phyloP scores from a whole-genome alignment of 2,113 vertebrate species.

The Castor canadensis region DNA sequence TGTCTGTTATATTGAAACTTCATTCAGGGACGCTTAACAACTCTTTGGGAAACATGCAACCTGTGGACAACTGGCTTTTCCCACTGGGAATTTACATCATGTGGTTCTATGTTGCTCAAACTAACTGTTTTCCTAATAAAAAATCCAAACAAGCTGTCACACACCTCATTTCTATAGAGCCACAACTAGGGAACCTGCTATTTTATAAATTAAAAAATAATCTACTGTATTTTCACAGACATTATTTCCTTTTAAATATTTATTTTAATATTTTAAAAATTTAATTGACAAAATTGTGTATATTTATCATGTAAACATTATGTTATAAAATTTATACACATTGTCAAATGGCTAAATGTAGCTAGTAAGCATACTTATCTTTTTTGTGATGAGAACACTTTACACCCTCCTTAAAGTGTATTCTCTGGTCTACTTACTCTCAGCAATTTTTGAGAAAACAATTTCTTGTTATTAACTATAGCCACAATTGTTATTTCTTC shows the following conservation, averaged over 20 bases:
- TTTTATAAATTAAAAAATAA: slow-evolving; percentile 29
- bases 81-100: not conserved
- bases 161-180: not conserved
- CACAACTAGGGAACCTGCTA: not conserved
- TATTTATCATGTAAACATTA: not conserved
- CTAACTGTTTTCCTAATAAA: not conserved
- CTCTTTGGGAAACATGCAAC: not conserved
- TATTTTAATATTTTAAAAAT: too few species aligned
- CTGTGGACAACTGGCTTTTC: not conserved
- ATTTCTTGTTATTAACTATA: not conserved
- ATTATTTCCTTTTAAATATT: not conserved
- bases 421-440: not conserved
- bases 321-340: not conserved
- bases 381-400: too few species aligned
- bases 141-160: not conserved
- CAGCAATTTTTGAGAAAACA: not conserved
- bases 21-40: not conserved
- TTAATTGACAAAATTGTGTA: too few species aligned
- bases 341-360: not conserved
- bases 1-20: not conserved
- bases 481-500: not conserved
- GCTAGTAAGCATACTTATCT: not conserved
- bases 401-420: too few species aligned
- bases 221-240: not conserved
- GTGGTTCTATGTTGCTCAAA: not conserved